These are phyloP conservation scores for Drosophila ironensis DNA, from an alignment of 1,140 invertebrate species.

Conservation along the genomic window DNA sequence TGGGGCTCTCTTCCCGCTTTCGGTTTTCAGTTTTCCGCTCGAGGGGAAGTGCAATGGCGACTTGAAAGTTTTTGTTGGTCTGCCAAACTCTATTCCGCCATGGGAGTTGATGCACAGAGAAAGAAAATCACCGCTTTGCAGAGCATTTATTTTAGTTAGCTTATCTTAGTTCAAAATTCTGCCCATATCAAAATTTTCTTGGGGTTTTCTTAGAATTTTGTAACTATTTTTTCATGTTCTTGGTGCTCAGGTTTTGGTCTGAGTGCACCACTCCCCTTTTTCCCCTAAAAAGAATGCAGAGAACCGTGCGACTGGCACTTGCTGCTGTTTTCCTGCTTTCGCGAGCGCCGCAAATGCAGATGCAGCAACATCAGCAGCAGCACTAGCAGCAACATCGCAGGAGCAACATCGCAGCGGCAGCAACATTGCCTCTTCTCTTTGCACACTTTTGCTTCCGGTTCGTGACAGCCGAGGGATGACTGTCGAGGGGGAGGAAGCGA, in stretches of 20 bases:
- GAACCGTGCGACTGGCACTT: constrained; percentile 61
- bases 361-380: constrained; percentile 56
- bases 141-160: too few species aligned
- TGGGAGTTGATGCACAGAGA: constrained; percentile 3
- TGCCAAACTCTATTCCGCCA: constrained; percentile 22
- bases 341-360: constrained; percentile 75
- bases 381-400: constrained; percentile 45
- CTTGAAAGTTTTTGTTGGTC: constrained; percentile 26
- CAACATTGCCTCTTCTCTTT: constrained; percentile 44
- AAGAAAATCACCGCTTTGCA: neutral
- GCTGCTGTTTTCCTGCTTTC: constrained; percentile 64
- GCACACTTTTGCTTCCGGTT: constrained; percentile 73
- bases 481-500: constrained; percentile 25
- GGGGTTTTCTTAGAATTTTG: too few species aligned
- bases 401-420: constrained; percentile 21
- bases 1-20: constrained; percentile 14
- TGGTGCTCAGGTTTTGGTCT: neutral
- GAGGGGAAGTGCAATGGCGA: constrained; percentile 21
- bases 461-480: constrained; percentile 24
- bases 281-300: constrained; percentile 19
- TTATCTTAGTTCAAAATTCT: too few species aligned
- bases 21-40: constrained; percentile 9
- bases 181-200: too few species aligned
- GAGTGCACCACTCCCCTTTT: constrained; percentile 9
- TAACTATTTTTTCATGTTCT: too few species aligned